Base-by-base conservation (phyloP, 1,140 invertebrate species). In the Sminthurides bifidus region DNA sequence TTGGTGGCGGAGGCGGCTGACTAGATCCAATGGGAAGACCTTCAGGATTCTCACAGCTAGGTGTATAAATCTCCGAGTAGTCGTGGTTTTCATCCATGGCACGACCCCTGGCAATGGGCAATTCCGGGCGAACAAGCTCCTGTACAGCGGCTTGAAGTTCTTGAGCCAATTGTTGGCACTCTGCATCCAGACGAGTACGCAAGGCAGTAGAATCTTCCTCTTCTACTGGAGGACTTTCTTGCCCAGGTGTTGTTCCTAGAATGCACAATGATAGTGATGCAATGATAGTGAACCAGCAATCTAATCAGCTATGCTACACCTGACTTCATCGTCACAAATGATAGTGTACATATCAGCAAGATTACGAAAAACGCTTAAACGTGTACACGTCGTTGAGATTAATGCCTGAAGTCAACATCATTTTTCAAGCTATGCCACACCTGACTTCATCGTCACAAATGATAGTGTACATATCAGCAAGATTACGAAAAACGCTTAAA, bases 1-100 rank as follows among this genome's bases (percentile, higher is more conserved):
- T 68, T 0, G 90, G 90, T 21, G 89, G 89, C 0, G 89, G 92
- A 0, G 90, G 90, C 1, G 88, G 85, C 60, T 84, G 76, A 3
- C 73, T 69, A 55, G 67, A 66, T 15, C 70, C 74, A 53, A 72
- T 68, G 56, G 60, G 69, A 68, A 58, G 66, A 54, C 69, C 68
- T 66, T 70, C 72, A 69, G 10, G 56, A 61, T 75, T 76, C 72
- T 90, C 87, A 67, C 85, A 80, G 64, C 84, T 88, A 0, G 88
- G 88, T n/a, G 87, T 92, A 66, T 92, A 92, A 12, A 92, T 92
- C 71, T 93, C 88, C 6, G 87, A 87, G 68, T 92, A 92, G 69
- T 92, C 88, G 67, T 92, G 87, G 2, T 83, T 78, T 8, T 85
- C 80, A 67, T 88, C 74, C 53, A 68, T 68, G 8, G 67, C 69